Conservation (phyloP, 1,140 invertebrate species). For the Atta colombica region DNA sequence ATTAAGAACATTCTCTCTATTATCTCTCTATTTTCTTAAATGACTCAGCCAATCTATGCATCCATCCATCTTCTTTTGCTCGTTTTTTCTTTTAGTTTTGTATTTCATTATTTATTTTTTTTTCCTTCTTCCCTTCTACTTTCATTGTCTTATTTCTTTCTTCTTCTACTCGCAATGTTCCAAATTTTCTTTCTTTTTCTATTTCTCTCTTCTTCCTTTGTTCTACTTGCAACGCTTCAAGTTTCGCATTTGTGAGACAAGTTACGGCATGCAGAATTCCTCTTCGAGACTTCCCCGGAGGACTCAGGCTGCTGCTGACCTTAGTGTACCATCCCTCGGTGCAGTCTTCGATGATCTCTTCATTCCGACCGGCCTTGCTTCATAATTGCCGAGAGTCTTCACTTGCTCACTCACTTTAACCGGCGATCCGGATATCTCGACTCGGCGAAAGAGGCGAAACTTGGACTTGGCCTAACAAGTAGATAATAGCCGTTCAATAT, state of each 20-base stretch:
- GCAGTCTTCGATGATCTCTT: slow-evolving; percentile 53
- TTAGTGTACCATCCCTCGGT: slow-evolving; percentile 4
- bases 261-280: slow-evolving; percentile 25
- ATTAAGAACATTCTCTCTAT: slow-evolving; percentile 39
- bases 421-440: slow-evolving; percentile 32
- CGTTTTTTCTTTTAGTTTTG: neutral
- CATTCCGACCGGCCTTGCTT: slow-evolving; percentile 35
- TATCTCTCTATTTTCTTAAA: neutral
- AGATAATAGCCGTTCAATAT: slow-evolving; percentile 37
- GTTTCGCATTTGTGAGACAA: slow-evolving; percentile 25
- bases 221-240: neutral
- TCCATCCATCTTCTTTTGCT: neutral
- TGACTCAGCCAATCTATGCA: neutral
- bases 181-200: neutral
- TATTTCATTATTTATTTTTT: neutral
- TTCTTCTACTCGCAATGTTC: neutral
- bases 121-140: neutral
- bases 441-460: slow-evolving; percentile 22
- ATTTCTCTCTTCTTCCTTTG: neutral
- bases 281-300: slow-evolving; percentile 13
- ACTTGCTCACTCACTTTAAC: neutral
- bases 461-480: slow-evolving; percentile 34
- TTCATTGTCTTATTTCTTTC: neutral
- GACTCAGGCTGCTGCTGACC: slow-evolving; percentile 24
- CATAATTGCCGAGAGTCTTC: slow-evolving; percentile 47